Base-by-base conservation (phyloP, 30 jellyfish, hydroid and myxozoan genomes). In the Aurelia aurita complex sp. Pacific region DNA sequence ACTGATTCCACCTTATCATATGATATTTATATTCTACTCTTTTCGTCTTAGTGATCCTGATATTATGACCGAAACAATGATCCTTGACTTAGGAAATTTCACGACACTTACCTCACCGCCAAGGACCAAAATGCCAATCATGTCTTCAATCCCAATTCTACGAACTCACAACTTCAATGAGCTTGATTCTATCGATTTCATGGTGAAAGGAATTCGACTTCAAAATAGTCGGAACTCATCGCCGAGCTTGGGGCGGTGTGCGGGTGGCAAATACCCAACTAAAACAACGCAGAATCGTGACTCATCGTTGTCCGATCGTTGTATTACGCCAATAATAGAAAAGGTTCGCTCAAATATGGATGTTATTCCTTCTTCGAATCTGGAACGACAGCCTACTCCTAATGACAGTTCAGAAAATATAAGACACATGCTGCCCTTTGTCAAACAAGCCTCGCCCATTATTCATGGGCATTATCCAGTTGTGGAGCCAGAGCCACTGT, bases 371-470 rank as follows among this genome's bases (percentile, higher is more conserved):
- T 79, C 80, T 5, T 35, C 67, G 29, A 79, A 40, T 65, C n/a
- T 79, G 60, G 84, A 69, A 38, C 87, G 46, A 54, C 60, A n/a
- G 12, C 54, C 23, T 82, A 73, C 63, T 5, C n/a, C 62, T 38
- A 54, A 75, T 0, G 83, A 33, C 53, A 75, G 35, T 40, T 72
- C 69, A n/a, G 59, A 71, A 46, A 75, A 67, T 19, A 23, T 36
- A 54, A 69, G 68, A 29, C 96, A 86, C 60, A 10, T 91, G 16
- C 65, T 83, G 53, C 96, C 98, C 12, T 91, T 91, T 85, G 96
- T 91, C 38, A 85, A 85, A 64, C 69, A 72, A 34, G 83, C 96
- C 5, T 79, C 92, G 6, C 94, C 90, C 18, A 80, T 66, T 66
- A 36, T 77, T 3, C 53, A 59, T 55, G 96, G 96, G 19, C 94